phyloP scores from a whole-genome alignment of 2,888 invertebrate genomes.

The Spisula solida region DNA sequence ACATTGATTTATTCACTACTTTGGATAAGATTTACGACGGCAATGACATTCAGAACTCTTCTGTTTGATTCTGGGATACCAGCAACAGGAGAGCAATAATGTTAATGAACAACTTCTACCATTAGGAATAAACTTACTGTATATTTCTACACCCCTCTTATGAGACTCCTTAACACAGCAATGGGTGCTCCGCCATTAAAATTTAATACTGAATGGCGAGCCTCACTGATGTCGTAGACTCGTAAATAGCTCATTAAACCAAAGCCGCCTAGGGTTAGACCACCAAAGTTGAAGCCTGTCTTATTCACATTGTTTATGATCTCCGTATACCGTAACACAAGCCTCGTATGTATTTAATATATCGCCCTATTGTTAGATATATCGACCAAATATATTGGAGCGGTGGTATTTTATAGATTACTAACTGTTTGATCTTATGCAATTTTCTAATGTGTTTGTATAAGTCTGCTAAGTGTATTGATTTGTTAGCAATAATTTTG shows the following conservation, averaged over 20 bases:
- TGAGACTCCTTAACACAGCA: slow-evolving; percentile 34
- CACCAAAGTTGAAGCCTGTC: slow-evolving; percentile 65
- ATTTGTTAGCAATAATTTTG: background rate
- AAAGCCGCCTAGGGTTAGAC: slow-evolving; percentile 64
- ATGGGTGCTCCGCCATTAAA: slow-evolving; percentile 52
- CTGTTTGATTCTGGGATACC: slow-evolving; percentile 51
- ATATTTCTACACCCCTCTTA: slow-evolving; percentile 41
- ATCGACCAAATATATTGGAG: background rate
- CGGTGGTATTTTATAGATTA: background rate
- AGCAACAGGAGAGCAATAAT: slow-evolving; percentile 38
- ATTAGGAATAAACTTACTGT: slow-evolving; percentile 59
- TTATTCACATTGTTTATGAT: slow-evolving; percentile 60
- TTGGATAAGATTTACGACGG: slow-evolving; percentile 61
- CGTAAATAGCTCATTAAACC: slow-evolving; percentile 69
- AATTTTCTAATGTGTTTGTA: too few species aligned
- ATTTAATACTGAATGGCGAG: slow-evolving; percentile 60
- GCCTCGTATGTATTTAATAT: slow-evolving; percentile 15
- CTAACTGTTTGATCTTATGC: background rate
- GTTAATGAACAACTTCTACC: slow-evolving; percentile 58
- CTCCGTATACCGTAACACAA: slow-evolving; percentile 24
- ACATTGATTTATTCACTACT: slow-evolving; percentile 15
- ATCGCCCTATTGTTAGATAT: background rate
- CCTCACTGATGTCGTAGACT: slow-evolving; percentile 61
- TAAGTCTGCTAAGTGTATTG: background rate
- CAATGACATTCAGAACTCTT: slow-evolving; percentile 57